A percentile compares a stretch with the other conserved stretches of the same genome.
Conservation (phyloP, 2,797 vertebrate genomes). For the Tokudaia tokunoshimensis region DNA sequence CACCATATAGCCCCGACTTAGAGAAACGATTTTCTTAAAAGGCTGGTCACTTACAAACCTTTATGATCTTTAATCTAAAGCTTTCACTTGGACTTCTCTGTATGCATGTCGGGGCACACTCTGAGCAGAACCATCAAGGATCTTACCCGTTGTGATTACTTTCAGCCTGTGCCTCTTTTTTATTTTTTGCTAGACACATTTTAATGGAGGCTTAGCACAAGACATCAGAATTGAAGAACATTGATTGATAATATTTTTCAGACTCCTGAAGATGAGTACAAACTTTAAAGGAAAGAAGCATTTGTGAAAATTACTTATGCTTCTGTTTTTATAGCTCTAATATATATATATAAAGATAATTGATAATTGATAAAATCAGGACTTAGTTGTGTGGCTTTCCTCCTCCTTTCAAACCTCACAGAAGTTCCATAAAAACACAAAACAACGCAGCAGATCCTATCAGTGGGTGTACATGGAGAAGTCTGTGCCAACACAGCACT, state of each 20-base stretch:
- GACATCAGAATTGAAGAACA: constrained; percentile 39
- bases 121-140: not conserved
- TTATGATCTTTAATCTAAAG: constrained; percentile 41
- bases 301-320: not conserved
- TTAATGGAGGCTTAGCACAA: constrained; percentile 17
- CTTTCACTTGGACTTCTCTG: constrained; percentile 17
- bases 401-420: constrained; percentile 37
- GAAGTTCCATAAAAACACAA: not conserved
- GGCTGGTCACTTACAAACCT: not conserved
- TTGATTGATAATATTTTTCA: constrained; percentile 60
- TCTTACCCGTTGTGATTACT: not conserved
- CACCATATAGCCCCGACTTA: not conserved
- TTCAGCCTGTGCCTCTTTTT: not conserved
- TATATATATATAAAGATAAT: not conserved
- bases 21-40: constrained; percentile 13
- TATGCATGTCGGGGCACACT: not conserved
- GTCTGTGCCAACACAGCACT: not conserved
- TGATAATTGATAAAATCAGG: not conserved
- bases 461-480: not conserved
- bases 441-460: not conserved
- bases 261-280: constrained; percentile 1
- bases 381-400: constrained; percentile 24
- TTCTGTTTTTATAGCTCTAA: not conserved
- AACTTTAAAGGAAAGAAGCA: constrained; percentile 57
- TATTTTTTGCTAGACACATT: constrained; percentile 48